Percentiles rank a stretch among this genome's conserved stretches.
phyloP scores from a whole-genome alignment of 1,140 invertebrate species.

The Hormaphis cornu region DNA sequence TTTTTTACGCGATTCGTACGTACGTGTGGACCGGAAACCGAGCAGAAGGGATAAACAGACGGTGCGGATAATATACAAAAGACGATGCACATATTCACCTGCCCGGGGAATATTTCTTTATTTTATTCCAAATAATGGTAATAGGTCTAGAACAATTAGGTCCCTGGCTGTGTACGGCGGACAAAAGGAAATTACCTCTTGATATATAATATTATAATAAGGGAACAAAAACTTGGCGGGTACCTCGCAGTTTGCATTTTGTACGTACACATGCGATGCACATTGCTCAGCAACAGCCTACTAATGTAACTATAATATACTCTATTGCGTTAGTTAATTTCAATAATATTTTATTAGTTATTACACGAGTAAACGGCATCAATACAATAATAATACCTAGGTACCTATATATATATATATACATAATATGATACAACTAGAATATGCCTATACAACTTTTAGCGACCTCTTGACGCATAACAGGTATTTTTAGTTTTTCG shows the following conservation, averaged over 20 bases:
- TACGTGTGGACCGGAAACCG: background rate
- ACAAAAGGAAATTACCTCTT: background rate
- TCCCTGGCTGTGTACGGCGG: background rate
- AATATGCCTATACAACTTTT: background rate
- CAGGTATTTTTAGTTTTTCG: conserved; percentile 2
- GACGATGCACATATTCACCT: conserved; percentile 6
- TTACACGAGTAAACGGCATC: too few species aligned
- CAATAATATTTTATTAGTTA: too few species aligned
- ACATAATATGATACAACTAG: too few species aligned
- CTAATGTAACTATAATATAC: too few species aligned
- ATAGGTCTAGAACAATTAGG: conserved; percentile 4
- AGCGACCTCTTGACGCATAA: background rate
- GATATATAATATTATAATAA: too few species aligned
- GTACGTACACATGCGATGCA: too few species aligned
- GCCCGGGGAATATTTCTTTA: background rate
- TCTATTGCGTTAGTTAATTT: too few species aligned
- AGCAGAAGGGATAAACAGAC: background rate
- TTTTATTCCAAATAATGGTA: background rate
- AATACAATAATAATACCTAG: too few species aligned
- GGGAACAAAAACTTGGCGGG: too few species aligned
- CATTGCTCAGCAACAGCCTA: too few species aligned
- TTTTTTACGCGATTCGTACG: background rate
- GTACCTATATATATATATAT: too few species aligned
- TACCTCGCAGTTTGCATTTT: too few species aligned
- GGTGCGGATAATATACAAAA: conserved; percentile 1